Base-by-base conservation (phyloP, 1,140 invertebrate species). In the Calliopsis andreniformis region DNA sequence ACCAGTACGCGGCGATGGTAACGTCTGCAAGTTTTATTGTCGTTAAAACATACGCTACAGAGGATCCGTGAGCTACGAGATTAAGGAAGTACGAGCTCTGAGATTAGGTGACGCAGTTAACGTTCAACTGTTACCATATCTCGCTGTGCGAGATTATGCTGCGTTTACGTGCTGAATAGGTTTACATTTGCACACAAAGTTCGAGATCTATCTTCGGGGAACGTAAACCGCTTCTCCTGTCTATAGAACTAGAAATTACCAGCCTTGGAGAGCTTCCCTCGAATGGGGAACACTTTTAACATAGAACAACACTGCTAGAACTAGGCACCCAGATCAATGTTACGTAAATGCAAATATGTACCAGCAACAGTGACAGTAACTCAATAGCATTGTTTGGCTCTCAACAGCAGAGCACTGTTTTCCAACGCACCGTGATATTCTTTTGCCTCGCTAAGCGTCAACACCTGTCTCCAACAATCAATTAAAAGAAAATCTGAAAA, bases 31-130 rank as follows among this genome's bases (percentile, higher is more conserved):
- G 79, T 81, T 82, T 81, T 82, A 82, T 78, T 81, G 79, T 56
- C 78, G 80, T 78, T 78, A 10, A 62, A 59, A 76, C 67, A 72
- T 68, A 63, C 42, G 39, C 6, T 30, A 30, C 23, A 53, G 30
- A 25, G 59, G 28, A 7, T 16, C 35, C n/a, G 45, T 28, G 43
- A 82, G 66, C 39, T 55, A 67, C 58, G 69, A 83, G 81, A 83
- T 83, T 83, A 83, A 68, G 76, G 58, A 73, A 82, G 56, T 82
- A 59, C 64, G 81, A 83, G 69, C 68, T 55, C 45, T 42, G 66
- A 83, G 81, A 82, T 83, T 83, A 83, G 76, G 82, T 72, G 80
- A 72, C 80, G 62, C 66, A 63, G 79, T 82, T 81, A 81, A 61
- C 66, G 49, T 76, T 81, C 79, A 51, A 45, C 43, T 62, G 6